A percentile compares a stretch with the other conserved stretches of the same genome.
Evolutionary conservation across 2,888 invertebrate genomes (phyloP).

Genomic region (Strigamia maritima): DNA sequence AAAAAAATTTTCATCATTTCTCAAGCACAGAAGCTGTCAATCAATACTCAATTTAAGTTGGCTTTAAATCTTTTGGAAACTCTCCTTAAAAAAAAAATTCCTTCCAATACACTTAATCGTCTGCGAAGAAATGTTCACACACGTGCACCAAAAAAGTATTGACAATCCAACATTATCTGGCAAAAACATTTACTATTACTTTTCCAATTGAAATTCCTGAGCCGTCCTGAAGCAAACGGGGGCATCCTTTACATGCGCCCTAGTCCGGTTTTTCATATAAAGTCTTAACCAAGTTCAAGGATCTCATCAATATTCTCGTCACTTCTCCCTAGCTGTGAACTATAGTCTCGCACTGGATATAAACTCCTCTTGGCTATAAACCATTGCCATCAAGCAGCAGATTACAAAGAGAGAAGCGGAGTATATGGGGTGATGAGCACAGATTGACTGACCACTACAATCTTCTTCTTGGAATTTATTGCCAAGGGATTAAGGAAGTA

Average conservation of each 20-base stretch:
- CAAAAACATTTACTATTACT: slow-evolving; percentile 17
- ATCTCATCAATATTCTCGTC: slow-evolving; percentile 27
- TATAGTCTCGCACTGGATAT: slow-evolving; percentile 19
- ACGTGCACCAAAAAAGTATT: neutral
- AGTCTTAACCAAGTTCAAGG: slow-evolving; percentile 25
- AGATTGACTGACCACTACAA: slow-evolving; percentile 34
- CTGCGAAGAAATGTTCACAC: neutral
- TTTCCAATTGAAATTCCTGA: neutral
- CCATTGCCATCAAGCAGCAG: slow-evolving; percentile 32
- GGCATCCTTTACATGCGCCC: slow-evolving; percentile 12
- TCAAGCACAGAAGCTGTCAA: neutral
- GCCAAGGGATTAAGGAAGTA: neutral
- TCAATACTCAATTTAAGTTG: slow-evolving; percentile 6
- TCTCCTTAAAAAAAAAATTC: neutral
- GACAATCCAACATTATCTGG: neutral
- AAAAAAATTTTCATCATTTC: neutral
- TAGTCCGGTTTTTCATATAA: neutral
- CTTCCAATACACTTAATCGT: neutral
- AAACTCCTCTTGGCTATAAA: slow-evolving; percentile 31
- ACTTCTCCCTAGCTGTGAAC: slow-evolving; percentile 17
- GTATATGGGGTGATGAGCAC: slow-evolving; percentile 32
- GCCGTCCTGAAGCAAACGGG: neutral
- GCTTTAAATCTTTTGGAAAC: neutral
- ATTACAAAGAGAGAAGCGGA: slow-evolving; percentile 25
- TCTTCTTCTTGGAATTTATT: slow-evolving; percentile 15